These are phyloP conservation scores for Ochropleura leucogaster DNA, from an alignment of 2,888 invertebrate genomes.

Conservation along the genomic window DNA sequence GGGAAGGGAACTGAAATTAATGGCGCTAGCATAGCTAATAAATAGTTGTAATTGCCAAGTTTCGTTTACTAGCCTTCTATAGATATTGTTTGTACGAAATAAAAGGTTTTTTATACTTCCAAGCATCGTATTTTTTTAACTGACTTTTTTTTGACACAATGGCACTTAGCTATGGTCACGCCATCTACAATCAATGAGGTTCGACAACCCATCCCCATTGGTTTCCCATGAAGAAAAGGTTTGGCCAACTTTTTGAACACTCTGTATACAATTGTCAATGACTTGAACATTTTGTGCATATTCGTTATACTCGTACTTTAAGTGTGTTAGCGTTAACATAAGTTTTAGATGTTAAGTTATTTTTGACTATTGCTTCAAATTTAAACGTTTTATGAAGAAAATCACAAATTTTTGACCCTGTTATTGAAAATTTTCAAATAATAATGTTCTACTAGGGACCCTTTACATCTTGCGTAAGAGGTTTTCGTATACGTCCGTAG, in stretches of 20 bases:
- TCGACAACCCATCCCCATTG: neutral
- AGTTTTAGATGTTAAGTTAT: conserved; percentile 48
- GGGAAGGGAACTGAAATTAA: neutral
- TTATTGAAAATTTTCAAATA: neutral
- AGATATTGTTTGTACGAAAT: no score
- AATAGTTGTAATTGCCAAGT: no score
- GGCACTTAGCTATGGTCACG: neutral
- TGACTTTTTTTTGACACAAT: neutral
- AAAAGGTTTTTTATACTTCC: neutral
- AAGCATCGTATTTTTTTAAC: neutral
- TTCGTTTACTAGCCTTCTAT: no score
- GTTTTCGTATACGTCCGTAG: neutral
- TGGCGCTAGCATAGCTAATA: neutral
- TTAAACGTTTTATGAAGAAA: conserved; percentile 12
- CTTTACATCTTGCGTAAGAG: neutral
- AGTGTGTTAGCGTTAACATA: conserved; percentile 54
- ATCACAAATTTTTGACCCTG: neutral
- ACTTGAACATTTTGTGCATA: conserved; percentile 62
- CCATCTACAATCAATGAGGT: neutral
- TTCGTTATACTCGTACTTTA: conserved; percentile 54
- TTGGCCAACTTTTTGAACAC: conserved; percentile 22
- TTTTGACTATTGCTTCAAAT: conserved; percentile 27
- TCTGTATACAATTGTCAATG: conserved; percentile 53
- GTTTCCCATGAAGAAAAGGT: neutral
- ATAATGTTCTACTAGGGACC: neutral